phyloP scores from a whole-genome alignment of 2,888 invertebrate species.

The Eledone cirrhosa region DNA sequence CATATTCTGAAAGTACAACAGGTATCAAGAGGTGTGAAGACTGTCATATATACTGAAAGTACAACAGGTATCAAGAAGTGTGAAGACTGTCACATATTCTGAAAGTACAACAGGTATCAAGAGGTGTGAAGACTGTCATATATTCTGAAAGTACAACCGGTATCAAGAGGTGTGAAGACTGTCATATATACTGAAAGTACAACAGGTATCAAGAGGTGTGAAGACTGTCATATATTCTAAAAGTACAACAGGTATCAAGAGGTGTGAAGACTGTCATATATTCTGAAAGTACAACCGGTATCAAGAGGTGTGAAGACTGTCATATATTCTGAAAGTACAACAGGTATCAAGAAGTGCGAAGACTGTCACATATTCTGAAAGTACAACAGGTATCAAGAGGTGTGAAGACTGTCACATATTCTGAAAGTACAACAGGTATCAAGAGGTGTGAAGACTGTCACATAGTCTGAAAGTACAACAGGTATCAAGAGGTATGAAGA shows the following conservation, averaged over 20 bases:
- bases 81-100: conserved; percentile 83
- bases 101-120: neutral
- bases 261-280: conserved; percentile 86
- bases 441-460: conserved; percentile 81
- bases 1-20: conserved; percentile 70
- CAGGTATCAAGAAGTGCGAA: conserved; percentile 70
- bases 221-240: conserved; percentile 81
- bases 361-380: conserved; percentile 78
- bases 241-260: conserved; percentile 47
- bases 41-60: conserved; percentile 78
- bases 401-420: conserved; percentile 84
- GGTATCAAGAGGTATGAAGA: conserved; percentile 73
- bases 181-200: conserved; percentile 75
- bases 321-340: conserved; percentile 72
- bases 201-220: conserved; percentile 70
- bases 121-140: conserved; percentile 84
- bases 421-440: conserved; percentile 36
- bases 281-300: conserved; percentile 45
- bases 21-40: conserved; percentile 73
- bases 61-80: neutral
- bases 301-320: conserved; percentile 78
- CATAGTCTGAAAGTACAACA: conserved; percentile 70
- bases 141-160: conserved; percentile 66
- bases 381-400: conserved; percentile 64
- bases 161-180: conserved; percentile 76